Percentiles rank a stretch among this genome's conserved stretches.
These are phyloP conservation scores for Chamaea fasciata DNA, from an alignment of 2,113 vertebrate species.

Conservation along the genomic window DNA sequence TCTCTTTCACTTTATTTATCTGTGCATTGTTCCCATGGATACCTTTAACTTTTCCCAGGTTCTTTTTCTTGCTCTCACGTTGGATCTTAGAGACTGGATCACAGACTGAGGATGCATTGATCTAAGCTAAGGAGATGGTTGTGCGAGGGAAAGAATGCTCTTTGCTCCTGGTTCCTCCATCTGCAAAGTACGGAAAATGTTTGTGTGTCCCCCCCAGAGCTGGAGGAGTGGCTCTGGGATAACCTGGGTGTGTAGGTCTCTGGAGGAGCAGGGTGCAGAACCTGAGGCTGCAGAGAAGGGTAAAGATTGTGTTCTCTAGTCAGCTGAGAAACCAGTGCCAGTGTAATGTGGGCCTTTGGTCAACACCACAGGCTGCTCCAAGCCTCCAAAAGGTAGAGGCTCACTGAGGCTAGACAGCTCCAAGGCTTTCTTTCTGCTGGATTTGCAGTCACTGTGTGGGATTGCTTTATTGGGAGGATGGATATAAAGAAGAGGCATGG, in stretches of 20 bases:
- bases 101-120: not conserved
- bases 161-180: not conserved
- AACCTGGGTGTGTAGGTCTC: not conserved
- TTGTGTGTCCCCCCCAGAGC: not conserved
- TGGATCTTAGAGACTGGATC: not conserved
- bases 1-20: not conserved
- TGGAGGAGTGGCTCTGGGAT: not conserved
- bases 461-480: not conserved
- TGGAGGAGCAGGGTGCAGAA: not conserved
- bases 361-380: not conserved
- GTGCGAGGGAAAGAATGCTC: not conserved
- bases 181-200: not conserved
- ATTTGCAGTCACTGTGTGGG: not conserved
- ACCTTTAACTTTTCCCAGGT: not conserved
- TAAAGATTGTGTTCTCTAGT: not conserved
- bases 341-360: not conserved
- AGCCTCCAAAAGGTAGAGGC: not conserved
- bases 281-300: not conserved
- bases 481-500: not conserved
- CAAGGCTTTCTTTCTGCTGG: accelerated
- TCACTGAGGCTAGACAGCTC: not conserved
- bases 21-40: not conserved
- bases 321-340: not conserved
- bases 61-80: not conserved
- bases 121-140: not conserved